These are phyloP conservation scores for Myotis daubentonii DNA, from an alignment of 2,797 vertebrate species.

Conservation along the genomic window DNA sequence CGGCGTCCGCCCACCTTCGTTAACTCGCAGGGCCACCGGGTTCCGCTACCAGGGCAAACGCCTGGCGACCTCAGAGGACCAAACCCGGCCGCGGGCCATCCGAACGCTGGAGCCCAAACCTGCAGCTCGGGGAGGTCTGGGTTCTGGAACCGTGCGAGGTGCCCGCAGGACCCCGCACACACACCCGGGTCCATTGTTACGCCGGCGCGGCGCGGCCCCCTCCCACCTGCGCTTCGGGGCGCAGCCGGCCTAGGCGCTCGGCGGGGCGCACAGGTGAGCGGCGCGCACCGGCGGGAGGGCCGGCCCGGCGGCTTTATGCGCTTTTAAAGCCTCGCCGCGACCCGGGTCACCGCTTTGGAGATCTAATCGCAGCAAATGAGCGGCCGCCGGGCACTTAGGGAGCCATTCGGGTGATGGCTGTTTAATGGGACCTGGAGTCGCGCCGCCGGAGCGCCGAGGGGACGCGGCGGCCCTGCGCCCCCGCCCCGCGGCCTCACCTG, in stretches of 20 bases:
- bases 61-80: not conserved
- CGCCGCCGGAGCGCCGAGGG: constrained; percentile 42
- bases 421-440: constrained; percentile 72
- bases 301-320: constrained; percentile 77
- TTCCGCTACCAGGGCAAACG: not conserved
- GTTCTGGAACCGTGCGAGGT: too few species aligned
- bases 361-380: constrained; percentile 86
- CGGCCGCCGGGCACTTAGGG: constrained; percentile 69
- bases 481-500: not conserved
- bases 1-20: not conserved
- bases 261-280: constrained; percentile 26
- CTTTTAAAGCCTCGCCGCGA: constrained; percentile 81
- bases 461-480: not conserved
- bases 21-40: not conserved
- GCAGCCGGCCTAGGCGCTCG: constrained; percentile 13
- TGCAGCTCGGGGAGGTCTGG: too few species aligned
- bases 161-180: too few species aligned
- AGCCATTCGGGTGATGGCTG: constrained; percentile 76
- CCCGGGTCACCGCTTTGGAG: constrained; percentile 83
- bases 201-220: not conserved
- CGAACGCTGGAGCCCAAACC: too few species aligned
- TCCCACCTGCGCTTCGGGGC: constrained; percentile 52
- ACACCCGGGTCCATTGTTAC: too few species aligned
- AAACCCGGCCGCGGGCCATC: not conserved
- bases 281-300: constrained; percentile 53